Percentiles rank a stretch among this genome's conserved stretches.
Conservation (phyloP, 2,797 vertebrate species). For the Lepilemur ruficaudatus region DNA sequence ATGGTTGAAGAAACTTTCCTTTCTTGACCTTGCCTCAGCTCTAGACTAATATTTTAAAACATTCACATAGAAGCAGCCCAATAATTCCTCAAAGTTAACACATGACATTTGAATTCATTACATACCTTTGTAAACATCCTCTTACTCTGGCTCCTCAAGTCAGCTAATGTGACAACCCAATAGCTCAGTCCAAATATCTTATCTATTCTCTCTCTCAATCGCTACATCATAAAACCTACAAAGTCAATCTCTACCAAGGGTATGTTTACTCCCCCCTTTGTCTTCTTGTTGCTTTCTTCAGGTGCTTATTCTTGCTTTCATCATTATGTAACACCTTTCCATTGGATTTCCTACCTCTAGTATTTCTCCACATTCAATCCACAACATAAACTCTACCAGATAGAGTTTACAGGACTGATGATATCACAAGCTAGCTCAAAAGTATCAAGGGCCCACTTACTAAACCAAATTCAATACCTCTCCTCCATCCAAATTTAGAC, state of each 20-base stretch:
- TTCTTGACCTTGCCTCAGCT: neutral
- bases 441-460: neutral
- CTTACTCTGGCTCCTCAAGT: neutral
- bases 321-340: neutral
- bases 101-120: neutral
- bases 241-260: neutral
- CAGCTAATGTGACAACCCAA: neutral
- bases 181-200: neutral
- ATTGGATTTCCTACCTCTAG: neutral
- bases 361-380: neutral
- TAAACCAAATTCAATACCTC: conserved; percentile 11
- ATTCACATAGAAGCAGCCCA: neutral
- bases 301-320: neutral
- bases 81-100: neutral
- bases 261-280: neutral
- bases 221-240: neutral
- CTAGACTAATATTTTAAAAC: neutral
- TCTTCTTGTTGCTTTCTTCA: neutral
- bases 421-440: neutral
- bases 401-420: neutral
- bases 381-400: neutral
- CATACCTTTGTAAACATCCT: neutral
- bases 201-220: neutral
- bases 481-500: neutral
- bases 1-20: neutral